These are phyloP conservation scores for Dolichotis patagonum DNA, from an alignment of 2,113 vertebrate genomes.

Conservation along the genomic window DNA sequence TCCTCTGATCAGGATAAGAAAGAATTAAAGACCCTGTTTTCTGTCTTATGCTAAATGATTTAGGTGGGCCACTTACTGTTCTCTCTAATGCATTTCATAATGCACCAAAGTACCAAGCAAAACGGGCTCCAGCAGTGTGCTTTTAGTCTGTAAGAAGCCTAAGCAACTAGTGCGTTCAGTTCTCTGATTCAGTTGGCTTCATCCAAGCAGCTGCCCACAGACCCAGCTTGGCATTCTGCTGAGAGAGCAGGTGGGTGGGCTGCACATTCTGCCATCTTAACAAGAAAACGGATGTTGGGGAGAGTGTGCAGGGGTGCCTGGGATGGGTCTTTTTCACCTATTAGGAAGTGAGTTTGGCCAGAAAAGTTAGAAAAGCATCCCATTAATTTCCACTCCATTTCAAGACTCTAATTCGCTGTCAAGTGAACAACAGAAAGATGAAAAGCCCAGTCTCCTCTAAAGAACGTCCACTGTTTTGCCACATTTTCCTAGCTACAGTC, in stretches of 20 bases:
- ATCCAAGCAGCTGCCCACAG: conserved; percentile 44
- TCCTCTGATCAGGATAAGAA: neutral
- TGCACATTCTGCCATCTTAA: conserved; percentile 42
- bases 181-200: conserved; percentile 38
- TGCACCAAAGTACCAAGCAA: conserved; percentile 43
- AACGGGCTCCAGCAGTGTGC: neutral
- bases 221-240: conserved; percentile 25
- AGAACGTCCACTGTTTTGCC: neutral
- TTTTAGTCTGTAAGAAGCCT: conserved; percentile 36
- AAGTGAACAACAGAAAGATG: neutral
- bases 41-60: conserved; percentile 40
- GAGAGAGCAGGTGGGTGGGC: conserved; percentile 1
- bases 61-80: neutral
- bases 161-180: conserved; percentile 4
- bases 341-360: conserved; percentile 12
- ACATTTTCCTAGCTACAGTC: neutral
- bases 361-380: neutral
- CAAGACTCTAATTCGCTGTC: neutral
- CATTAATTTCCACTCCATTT: conserved; percentile 24
- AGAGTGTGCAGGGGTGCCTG: no score
- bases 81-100: conserved; percentile 8
- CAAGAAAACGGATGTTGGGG: neutral
- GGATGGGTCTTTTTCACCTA: neutral
- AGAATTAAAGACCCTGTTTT: neutral
- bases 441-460: neutral